Percentiles rank a stretch among this genome's conserved stretches.
These are phyloP conservation scores for silkworm (Bombyx mori) DNA, from an alignment of 1,140 invertebrate species.

Conservation along the genomic window ASM3026992v2 NC_085107.1:8930501-8931000, in stretches of 20 bases:
- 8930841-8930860: not conserved
- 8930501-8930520: too few species aligned
- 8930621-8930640: too few species aligned
- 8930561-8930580: too few species aligned
- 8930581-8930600: too few species aligned
- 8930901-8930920: not conserved
- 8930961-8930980: not conserved
- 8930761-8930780: conserved; percentile 37
- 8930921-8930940: not conserved
- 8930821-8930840: not conserved
- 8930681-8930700: not conserved
- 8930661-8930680: too few species aligned
- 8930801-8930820: not conserved
- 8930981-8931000: conserved; percentile 7
- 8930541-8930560: too few species aligned
- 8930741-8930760: conserved; percentile 37
- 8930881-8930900: not conserved
- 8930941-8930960: not conserved
- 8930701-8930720: not conserved
- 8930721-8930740: not conserved
- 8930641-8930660: not conserved
- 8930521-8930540: too few species aligned
- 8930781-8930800: not conserved
- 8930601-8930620: too few species aligned
- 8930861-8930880: not conserved